These are phyloP conservation scores for Etheostoma perlongum DNA, from an alignment of 2,797 vertebrate species.

Conservation along the genomic window DNA sequence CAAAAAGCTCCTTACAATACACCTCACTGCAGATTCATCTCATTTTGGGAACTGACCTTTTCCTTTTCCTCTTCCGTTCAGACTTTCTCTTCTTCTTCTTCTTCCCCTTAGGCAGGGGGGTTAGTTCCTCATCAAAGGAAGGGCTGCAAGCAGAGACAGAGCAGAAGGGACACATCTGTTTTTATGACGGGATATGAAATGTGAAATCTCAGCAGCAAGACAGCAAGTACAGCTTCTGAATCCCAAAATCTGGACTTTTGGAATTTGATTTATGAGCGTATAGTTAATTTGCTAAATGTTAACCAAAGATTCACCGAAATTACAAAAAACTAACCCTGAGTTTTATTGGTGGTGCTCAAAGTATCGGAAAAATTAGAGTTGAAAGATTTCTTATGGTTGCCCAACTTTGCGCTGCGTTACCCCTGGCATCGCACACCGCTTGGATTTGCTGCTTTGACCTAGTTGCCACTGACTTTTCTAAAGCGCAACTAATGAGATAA, in stretches of 20 bases:
- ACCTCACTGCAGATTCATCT: constrained; percentile 12
- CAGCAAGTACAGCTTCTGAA: background rate
- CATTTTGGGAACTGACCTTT: constrained; percentile 84
- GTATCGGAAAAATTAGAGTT: too few relatives aligned
- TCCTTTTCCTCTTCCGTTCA: constrained; percentile 90
- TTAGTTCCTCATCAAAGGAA: constrained; percentile 80
- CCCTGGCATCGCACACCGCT: too few relatives aligned
- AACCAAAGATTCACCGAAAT: too few relatives aligned
- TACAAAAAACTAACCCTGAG: too few relatives aligned
- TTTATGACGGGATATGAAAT: constrained; percentile 11
- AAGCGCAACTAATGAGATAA: too few relatives aligned
- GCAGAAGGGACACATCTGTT: constrained; percentile 8
- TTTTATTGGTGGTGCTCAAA: too few relatives aligned
- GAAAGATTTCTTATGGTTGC: too few relatives aligned
- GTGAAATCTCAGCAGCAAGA: constrained; percentile 10
- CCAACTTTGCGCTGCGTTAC: too few relatives aligned
- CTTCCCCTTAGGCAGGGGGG: constrained; percentile 84
- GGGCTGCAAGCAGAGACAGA: constrained; percentile 72
- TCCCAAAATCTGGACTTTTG: background rate
- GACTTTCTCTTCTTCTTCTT: constrained; percentile 99
- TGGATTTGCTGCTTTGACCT: too few relatives aligned
- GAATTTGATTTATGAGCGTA: background rate
- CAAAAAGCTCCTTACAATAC: background rate
- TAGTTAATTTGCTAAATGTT: background rate
- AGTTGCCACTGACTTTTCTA: too few relatives aligned